Conservation (phyloP, 2,888 invertebrate genomes). For the Stenurella melanura region DNA sequence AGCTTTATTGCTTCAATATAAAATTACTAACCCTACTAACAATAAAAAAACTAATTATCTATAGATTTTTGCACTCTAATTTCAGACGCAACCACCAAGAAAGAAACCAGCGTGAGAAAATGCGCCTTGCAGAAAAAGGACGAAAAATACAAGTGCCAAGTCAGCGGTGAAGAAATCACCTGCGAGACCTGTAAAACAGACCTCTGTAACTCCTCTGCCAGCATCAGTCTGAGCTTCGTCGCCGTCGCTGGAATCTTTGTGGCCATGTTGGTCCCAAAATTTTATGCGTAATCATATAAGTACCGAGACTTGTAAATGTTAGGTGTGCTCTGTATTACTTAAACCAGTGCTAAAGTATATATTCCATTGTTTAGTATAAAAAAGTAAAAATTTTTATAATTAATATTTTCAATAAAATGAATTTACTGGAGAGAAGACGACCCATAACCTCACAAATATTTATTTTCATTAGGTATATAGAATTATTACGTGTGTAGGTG, state of each 20-base stretch:
- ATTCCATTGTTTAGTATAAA: not conserved
- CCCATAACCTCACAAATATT: not conserved
- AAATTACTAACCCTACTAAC: conserved; percentile 24
- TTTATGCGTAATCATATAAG: not conserved
- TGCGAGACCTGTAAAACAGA: conserved; percentile 46
- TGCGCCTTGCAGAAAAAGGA: conserved; percentile 27
- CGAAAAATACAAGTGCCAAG: conserved; percentile 29
- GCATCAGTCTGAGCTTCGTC: conserved; percentile 40
- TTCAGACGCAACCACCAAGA: conserved; percentile 30
- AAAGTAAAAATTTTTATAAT: not conserved
- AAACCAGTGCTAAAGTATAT: not conserved
- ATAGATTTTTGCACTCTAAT: conserved; percentile 36
- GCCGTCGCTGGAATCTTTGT: conserved; percentile 42
- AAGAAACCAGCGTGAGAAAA: conserved; percentile 39
- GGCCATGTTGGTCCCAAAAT: conserved; percentile 23
- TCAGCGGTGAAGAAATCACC: conserved; percentile 31
- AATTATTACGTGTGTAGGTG: too few relatives aligned
- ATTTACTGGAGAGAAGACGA: not conserved
- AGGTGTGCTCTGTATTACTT: not conserved
- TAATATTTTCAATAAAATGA: not conserved
- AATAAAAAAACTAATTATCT: conserved; percentile 23
- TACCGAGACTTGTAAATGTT: not conserved
- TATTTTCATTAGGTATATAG: too few relatives aligned
- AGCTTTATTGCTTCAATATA: not conserved
- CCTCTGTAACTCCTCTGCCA: conserved; percentile 47